Percentiles rank a stretch among this genome's conserved stretches.
phyloP scores from a whole-genome alignment of 2,888 invertebrate species.

The Yponomeuta plumbellus region DNA sequence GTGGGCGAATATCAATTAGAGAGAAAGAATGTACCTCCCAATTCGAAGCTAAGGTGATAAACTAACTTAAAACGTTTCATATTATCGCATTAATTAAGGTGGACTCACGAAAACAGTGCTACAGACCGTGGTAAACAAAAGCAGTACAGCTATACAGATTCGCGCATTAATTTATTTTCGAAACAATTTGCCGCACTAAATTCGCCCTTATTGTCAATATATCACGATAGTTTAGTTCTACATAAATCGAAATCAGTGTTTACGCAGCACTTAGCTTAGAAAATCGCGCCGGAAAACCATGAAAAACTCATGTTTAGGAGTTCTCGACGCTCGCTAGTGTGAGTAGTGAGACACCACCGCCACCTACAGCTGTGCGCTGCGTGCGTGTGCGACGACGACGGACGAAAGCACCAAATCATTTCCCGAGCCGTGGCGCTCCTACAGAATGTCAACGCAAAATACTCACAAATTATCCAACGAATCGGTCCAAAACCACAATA shows the following conservation, averaged over 20 bases:
- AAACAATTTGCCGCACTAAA: conserved; percentile 25
- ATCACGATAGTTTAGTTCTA: conserved; percentile 29
- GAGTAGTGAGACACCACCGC: conserved; percentile 59
- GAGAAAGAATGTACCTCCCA: not conserved
- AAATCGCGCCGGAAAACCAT: conserved; percentile 73
- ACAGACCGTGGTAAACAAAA: conserved; percentile 60
- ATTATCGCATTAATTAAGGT: conserved; percentile 36
- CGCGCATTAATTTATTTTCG: conserved; percentile 45
- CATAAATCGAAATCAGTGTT: conserved; percentile 40
- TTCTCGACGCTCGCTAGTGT: conserved; percentile 40
- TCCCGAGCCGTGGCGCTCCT: conserved; percentile 78
- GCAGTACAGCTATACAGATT: conserved; percentile 48
- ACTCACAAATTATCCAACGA: conserved; percentile 69
- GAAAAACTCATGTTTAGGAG: conserved; percentile 73
- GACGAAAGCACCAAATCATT: conserved; percentile 78
- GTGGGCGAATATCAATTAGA: conserved; percentile 22
- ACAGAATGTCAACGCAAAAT: conserved; percentile 73
- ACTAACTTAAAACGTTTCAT: conserved; percentile 25
- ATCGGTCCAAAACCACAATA: conserved; percentile 72
- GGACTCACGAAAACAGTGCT: conserved; percentile 19
- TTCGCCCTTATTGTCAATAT: conserved; percentile 19
- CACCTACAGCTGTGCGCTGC: conserved; percentile 72
- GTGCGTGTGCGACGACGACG: conserved; percentile 76
- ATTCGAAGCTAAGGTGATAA: not conserved
- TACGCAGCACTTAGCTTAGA: conserved; percentile 46